Evolutionary conservation across 53 echinoderm and acorn worm genomes (phyloP).

Genomic region (Mesocentrotus franciscanus): DNA sequence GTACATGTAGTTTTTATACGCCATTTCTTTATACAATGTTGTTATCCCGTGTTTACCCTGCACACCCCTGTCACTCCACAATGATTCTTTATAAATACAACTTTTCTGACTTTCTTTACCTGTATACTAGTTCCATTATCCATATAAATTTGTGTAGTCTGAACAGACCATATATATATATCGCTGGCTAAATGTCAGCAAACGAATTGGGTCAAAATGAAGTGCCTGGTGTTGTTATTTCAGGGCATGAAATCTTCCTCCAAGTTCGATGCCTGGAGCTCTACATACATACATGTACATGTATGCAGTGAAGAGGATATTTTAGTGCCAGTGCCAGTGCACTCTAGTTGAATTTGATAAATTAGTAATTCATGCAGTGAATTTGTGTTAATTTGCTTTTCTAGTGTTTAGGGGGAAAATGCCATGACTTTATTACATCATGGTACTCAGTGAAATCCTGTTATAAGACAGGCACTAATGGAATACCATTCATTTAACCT

Average conservation of each 20-base stretch:
- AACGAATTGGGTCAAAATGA: constrained; percentile 58
- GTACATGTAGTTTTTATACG: too few relatives aligned
- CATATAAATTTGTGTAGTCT: too few relatives aligned
- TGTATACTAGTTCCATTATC: too few relatives aligned
- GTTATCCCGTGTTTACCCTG: too few relatives aligned
- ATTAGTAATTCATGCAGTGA: constrained; percentile 31
- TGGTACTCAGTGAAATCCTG: not conserved
- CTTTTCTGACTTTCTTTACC: too few relatives aligned
- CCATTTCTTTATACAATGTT: too few relatives aligned
- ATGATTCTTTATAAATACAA: too few relatives aligned
- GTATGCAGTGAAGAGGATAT: not conserved
- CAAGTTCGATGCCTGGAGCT: constrained; percentile 28
- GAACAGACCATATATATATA: not conserved
- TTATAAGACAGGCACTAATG: too few relatives aligned
- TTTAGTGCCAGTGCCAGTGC: constrained; percentile 45
- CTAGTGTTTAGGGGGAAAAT: not conserved
- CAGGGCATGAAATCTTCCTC: constrained; percentile 55
- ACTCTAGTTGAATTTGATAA: constrained; percentile 16
- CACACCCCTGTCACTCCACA: too few relatives aligned
- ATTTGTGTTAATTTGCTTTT: constrained; percentile 22
- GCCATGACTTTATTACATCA: constrained; percentile 8
- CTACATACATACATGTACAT: not conserved
- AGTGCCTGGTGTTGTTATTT: constrained; percentile 55
- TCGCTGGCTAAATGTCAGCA: constrained; percentile 48
- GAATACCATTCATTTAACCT: too few relatives aligned